Percentiles rank a stretch among this genome's conserved stretches.
Conservation (phyloP, 2,113 vertebrate genomes). For the Nasalis larvatus region DNA sequence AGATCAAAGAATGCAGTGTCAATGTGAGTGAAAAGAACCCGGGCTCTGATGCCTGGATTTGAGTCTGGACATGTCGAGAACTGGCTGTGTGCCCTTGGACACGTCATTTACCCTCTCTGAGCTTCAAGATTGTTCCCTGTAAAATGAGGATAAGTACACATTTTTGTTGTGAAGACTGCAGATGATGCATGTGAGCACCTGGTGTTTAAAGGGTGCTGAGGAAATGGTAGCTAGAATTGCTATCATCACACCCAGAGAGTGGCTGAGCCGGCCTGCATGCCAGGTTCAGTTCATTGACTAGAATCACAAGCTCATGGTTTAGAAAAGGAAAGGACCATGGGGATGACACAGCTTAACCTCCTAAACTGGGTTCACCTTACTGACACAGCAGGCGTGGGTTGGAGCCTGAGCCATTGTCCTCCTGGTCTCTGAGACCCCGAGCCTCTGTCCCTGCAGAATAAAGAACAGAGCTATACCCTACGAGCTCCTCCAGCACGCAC, state of each 20-base stretch:
- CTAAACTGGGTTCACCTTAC: not conserved
- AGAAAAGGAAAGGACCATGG: not conserved
- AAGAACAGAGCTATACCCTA: not conserved
- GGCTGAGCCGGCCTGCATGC: not conserved
- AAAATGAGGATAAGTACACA: not conserved
- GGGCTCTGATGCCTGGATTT: not conserved
- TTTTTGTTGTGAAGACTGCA: not conserved
- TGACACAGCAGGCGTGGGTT: fast-evolving
- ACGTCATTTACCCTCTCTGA: not conserved
- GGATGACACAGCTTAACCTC: not conserved
- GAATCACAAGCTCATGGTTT: not conserved
- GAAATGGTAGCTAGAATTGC: not conserved
- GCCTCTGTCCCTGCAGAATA: not conserved
- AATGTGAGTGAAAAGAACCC: not conserved
- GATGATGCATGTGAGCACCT: not conserved
- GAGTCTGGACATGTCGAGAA: not conserved
- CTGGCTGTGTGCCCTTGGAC: not conserved
- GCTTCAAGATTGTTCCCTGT: not conserved
- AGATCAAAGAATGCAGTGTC: not conserved
- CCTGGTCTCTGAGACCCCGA: not conserved
- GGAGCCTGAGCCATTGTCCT: not conserved
- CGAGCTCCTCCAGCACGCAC: fast-evolving
- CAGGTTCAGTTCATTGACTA: fast-evolving
- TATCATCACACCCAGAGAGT: not conserved
- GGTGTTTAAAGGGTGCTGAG: not conserved